These are phyloP conservation scores for Polyommatus iphigenia DNA, from an alignment of 2,888 invertebrate species.

Conservation along the genomic window DNA sequence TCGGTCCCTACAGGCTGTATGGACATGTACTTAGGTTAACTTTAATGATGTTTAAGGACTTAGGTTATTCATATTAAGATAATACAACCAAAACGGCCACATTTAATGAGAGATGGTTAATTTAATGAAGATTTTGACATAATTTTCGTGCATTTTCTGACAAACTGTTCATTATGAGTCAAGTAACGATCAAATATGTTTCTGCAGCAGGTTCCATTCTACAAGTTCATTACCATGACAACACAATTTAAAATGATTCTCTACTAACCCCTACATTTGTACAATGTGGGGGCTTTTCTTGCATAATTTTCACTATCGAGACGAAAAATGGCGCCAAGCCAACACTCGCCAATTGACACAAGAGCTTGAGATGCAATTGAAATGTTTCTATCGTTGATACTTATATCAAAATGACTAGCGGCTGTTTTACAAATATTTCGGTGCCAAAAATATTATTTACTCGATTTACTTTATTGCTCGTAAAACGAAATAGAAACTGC, in stretches of 20 bases:
- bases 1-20: too few relatives aligned
- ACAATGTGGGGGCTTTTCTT: not conserved
- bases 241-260: not conserved
- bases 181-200: not conserved
- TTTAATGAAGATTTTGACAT: too few relatives aligned
- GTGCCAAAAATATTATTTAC: conserved; percentile 23
- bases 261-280: not conserved
- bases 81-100: too few relatives aligned
- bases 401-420: conserved; percentile 27
- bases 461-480: not conserved
- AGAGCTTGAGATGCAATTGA: conserved; percentile 15
- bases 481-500: not conserved
- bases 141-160: too few relatives aligned
- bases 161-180: not conserved
- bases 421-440: not conserved
- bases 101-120: too few relatives aligned
- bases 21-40: too few relatives aligned
- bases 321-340: conserved; percentile 18
- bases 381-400: conserved; percentile 25
- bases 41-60: too few relatives aligned
- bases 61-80: too few relatives aligned
- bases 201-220: not conserved
- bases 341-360: conserved; percentile 25
- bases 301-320: conserved; percentile 22
- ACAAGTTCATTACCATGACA: not conserved